Base-by-base conservation (phyloP, 2,797 vertebrate species). In the Chelonia mydas region DNA sequence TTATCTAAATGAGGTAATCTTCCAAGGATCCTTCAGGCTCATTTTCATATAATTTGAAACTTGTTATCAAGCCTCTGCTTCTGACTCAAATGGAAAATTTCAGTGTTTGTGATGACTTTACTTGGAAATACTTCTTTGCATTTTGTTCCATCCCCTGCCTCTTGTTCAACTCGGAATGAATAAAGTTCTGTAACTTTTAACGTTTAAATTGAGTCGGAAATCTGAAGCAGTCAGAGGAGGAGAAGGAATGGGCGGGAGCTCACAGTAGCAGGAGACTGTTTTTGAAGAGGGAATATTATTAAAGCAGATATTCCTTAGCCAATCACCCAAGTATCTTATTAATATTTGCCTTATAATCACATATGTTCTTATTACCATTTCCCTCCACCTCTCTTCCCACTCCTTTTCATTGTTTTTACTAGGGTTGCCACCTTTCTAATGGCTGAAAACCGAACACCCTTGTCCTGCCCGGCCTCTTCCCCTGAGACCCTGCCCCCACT, bases 1-100 rank as follows among this genome's bases (percentile, higher is more conserved):
- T 96, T 85, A 77, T 88, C 51, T 77, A 82, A 95, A 93, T 88
- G 84, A 96, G 89, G 57, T 65, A 82, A 77, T 89, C 81, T 61
- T 84, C 37, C n/a, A 28, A 50, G 59, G 37, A 79, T 41, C 37
- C 79, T 87, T 90, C 61, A 82, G 89, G 54, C 59, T 31, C 11
- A 23, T 83, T 74, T 93, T 49, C 92, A 0, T 88, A 81, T 65
- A 5, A 95, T 61, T 80, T 68, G 50, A 61, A 84, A 33, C 28
- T 72, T 0, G 0, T 93, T 95, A 88, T 81, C 3, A 0, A 83
- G 57, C 76, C 86, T 83, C 81, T 90, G 59, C 61, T 94, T 77
- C 59, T 57, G 81, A 21, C 79, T 91, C 87, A 90, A 86, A 45
- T 16, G 90, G 65, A 74, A 55, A 88, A 89, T 54, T 93, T 84